Conservation (phyloP, 37 sponge, comb jelly and placozoan species). For the Eunapius fragilis region DNA sequence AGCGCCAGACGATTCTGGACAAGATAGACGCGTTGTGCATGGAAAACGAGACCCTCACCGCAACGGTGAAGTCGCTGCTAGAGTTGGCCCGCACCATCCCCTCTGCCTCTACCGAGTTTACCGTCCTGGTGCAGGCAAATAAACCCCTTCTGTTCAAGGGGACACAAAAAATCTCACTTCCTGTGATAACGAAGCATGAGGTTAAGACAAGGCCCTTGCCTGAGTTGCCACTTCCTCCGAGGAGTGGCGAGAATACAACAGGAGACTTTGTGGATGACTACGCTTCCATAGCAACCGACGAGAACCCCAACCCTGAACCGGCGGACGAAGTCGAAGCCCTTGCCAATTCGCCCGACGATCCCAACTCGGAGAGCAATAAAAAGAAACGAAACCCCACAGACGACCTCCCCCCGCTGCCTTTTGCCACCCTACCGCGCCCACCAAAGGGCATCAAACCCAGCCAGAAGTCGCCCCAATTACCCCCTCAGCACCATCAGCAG, state of each 20-base stretch:
- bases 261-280: background rate
- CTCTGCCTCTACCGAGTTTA: conserved; percentile 45
- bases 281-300: background rate
- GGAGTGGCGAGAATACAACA: background rate
- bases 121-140: conserved; percentile 58
- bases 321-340: background rate
- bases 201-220: conserved; percentile 60
- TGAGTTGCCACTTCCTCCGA: conserved; percentile 25
- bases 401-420: conserved; percentile 60
- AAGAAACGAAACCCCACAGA: conserved; percentile 57
- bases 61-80: conserved; percentile 67
- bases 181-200: conserved; percentile 66
- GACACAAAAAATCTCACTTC: conserved; percentile 13
- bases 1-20: conserved; percentile 39
- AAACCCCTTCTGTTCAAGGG: conserved; percentile 54
- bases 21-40: conserved; percentile 36
- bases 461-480: background rate
- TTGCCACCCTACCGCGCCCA: conserved; percentile 24
- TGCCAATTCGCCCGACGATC: background rate
- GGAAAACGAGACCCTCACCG: conserved; percentile 49
- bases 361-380: background rate
- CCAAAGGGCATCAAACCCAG: background rate
- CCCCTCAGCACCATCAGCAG: background rate
- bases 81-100: conserved; percentile 59
- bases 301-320: background rate